Evolutionary conservation across 2,113 vertebrate genomes (phyloP).

Genomic region (Fulica atra): DNA sequence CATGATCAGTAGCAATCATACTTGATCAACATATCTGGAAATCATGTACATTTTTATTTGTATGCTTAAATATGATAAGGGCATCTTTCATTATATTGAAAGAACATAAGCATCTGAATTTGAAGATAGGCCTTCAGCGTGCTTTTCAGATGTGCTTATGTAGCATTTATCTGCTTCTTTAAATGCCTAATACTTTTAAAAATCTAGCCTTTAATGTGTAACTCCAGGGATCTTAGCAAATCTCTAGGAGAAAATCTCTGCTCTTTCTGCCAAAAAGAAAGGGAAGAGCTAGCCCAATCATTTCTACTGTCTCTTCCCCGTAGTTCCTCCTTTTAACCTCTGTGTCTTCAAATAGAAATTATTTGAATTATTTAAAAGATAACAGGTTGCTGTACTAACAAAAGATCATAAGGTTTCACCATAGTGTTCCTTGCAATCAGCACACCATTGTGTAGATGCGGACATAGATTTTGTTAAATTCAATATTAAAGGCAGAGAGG

Average conservation of each 20-base stretch:
- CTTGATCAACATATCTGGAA: not conserved
- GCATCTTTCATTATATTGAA: not conserved
- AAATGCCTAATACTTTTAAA: not conserved
- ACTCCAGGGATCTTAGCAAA: not conserved
- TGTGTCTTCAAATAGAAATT: not conserved
- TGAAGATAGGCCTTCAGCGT: not conserved
- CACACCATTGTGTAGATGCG: not conserved
- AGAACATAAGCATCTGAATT: not conserved
- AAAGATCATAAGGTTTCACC: not conserved
- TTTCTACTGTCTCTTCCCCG: not conserved
- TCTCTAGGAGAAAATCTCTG: not conserved
- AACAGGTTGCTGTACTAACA: not conserved
- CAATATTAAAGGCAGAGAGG: not conserved
- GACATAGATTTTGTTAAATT: not conserved
- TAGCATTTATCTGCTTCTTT: not conserved
- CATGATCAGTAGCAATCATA: not conserved
- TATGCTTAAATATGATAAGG: not conserved
- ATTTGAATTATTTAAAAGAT: not conserved
- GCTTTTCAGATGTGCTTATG: not conserved
- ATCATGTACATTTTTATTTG: not conserved
- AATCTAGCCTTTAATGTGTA: not conserved
- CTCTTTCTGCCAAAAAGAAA: not conserved
- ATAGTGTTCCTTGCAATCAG: not conserved
- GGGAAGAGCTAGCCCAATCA: not conserved
- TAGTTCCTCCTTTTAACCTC: not conserved